Percentiles rank a stretch among this genome's conserved stretches.
Evolutionary conservation across 2,797 vertebrate species (phyloP).

Genomic region (Sylvia borin): DNA sequence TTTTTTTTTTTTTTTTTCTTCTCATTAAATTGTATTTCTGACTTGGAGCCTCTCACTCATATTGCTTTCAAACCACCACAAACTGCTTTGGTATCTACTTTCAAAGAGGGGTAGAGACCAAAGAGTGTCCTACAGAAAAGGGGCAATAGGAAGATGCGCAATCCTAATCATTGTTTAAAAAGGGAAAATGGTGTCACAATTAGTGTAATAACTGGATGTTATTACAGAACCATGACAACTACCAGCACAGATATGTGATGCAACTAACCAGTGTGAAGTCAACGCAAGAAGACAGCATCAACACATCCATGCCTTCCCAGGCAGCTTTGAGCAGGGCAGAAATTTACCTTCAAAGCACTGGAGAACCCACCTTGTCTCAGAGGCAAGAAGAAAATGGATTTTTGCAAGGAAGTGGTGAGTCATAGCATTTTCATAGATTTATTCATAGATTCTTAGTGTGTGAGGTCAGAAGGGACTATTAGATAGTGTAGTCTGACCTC

Average conservation of each 20-base stretch:
- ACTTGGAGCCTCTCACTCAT: no score
- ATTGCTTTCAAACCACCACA: no score
- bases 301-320: background rate
- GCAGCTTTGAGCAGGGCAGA: background rate
- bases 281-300: background rate
- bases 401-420: background rate
- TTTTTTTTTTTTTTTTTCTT: no score
- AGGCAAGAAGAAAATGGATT: background rate
- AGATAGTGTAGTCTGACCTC: background rate
- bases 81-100: background rate
- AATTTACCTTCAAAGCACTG: background rate
- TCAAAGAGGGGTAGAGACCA: background rate
- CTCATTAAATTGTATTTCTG: no score
- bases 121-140: background rate
- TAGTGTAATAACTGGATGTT: background rate
- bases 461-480: background rate
- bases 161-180: accelerated
- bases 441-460: background rate
- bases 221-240: background rate
- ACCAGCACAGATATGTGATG: accelerated
- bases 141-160: background rate
- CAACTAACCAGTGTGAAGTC: background rate
- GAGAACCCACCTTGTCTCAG: background rate
- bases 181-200: background rate
- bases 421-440: background rate